Base-by-base conservation (phyloP, 2,888 invertebrate genomes). In the Caenorhabditis afra region DNA sequence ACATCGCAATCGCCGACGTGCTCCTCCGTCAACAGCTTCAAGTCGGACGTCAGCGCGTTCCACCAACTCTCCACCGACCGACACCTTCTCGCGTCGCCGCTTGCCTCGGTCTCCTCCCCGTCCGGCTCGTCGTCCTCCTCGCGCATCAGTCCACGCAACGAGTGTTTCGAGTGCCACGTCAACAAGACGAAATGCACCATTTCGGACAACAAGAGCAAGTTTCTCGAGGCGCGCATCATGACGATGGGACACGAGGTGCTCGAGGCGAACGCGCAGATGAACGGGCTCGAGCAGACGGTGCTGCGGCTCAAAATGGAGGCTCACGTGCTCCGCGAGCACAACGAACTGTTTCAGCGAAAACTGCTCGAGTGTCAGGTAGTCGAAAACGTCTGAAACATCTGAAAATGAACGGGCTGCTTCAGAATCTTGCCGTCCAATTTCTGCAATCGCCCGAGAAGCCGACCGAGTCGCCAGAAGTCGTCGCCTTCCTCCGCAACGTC, bases 101-200 rank as follows among this genome's bases (percentile, higher is more conserved):
- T 45, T 16, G 57, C 59, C n/a, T 45, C 55, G 4, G 49, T 45
- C 0, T 50, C 52, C 0, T 50, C 73, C 0, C n/a, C 52, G 1
- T 70, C 77, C 0, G 57, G 49, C 12, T 62, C 75, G 1, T 75
- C 75, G 0, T 61, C 75, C 7, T 41, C 53, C 0, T 67, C 67
- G 16, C 37, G 59, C n/a, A 66, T 66, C 50, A 58, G 58, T 22
- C 75, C 73, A 20, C 66, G 62, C 20, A 44, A 67, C 29, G 70
- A 70, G 0, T 85, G 85, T 50, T 85, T 75, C 62, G 83, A 85
- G n/a, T 85, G 85, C 53, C 70, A 80, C 3, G 52, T 81, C 29
- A 53, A 68, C 64, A 83, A 82, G 59, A 77, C 81, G 16, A 79
- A 79, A 35, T 44, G 78, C 16, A 68, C 66, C 14, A 61, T 79